phyloP scores from a whole-genome alignment of 2,888 invertebrate genomes.

The Andrena fulva region DNA sequence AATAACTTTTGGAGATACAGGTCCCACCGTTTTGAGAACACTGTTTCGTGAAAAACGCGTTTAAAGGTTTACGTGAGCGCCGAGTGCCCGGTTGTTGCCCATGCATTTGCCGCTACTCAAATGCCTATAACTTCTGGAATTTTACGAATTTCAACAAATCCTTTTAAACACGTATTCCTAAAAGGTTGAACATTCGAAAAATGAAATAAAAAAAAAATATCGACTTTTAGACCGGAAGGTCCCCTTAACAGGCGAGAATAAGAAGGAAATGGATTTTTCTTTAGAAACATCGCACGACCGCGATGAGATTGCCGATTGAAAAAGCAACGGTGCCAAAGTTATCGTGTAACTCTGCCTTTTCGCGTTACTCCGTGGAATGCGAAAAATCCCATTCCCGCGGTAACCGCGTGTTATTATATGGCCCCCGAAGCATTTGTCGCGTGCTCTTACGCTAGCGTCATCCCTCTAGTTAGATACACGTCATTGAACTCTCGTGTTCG shows the following conservation, averaged over 20 bases:
- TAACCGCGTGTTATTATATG: slow-evolving; percentile 43
- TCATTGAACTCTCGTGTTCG: slow-evolving; percentile 69
- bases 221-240: too few species aligned
- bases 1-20: too few species aligned
- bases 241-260: neutral
- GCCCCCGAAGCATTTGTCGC: slow-evolving; percentile 42
- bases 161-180: too few species aligned
- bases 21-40: too few species aligned
- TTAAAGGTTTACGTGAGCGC: too few species aligned
- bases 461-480: slow-evolving; percentile 71
- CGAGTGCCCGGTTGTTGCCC: too few species aligned
- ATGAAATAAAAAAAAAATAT: too few species aligned
- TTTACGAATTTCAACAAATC: too few species aligned
- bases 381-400: slow-evolving; percentile 18
- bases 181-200: too few species aligned
- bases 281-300: neutral
- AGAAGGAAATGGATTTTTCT: neutral
- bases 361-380: neutral
- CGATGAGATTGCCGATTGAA: neutral
- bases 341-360: neutral
- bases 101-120: too few species aligned
- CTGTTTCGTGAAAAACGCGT: too few species aligned
- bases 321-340: slow-evolving; percentile 3
- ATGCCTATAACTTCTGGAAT: too few species aligned
- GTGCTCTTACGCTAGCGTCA: slow-evolving; percentile 65